Evolutionary conservation across 2,888 invertebrate species (phyloP), one percentile per base, ranked within the genome.

Genomic region (Andrena fulva): DNA sequence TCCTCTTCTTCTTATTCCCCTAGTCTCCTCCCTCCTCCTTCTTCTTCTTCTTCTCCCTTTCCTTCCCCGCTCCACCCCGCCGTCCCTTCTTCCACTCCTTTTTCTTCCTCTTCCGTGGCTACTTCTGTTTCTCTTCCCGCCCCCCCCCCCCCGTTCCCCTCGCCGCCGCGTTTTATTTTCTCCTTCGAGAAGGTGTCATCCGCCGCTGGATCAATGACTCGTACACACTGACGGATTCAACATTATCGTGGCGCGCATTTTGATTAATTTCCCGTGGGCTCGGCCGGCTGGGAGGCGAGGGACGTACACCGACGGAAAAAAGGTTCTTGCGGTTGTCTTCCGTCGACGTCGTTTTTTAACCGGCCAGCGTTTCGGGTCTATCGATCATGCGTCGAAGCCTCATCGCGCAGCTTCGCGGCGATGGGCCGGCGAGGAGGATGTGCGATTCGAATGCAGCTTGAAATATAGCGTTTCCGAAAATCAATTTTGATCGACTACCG

Each of bases 221-320:
- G 79, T 82, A 80, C 77, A 33, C 70, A 76, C 50, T 76, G 86
- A 87, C 78, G 80, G 79, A 86, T 82, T 85, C 82, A 78, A 78
- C 82, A 76, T 86, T 85, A 77, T 59, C 77, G 77, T 77, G 74
- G 77, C 75, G 64, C 74, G 87, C 87, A 73, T 84, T 84, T 84
- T 84, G 86, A 86, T 86, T 85, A 80, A 86, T 86, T 82, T 71
- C 76, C 60, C 42, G 52, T 48, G 62, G 48, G 35, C 0, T 29
- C 48, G 67, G 7, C 33, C 62, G 77, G 33, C 68, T 27, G 77
- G 68, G 78, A 31, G 78, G 76, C 62, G 42, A 63, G 54, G 29
- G 48, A 63, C 77, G 68, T 48, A 29, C 63, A 24, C 35, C 20
- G 10, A 10, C 2, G 27, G 24, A 56, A 63, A 63, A 59, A 76